Percentiles rank a stretch among this genome's conserved stretches.
Conservation (phyloP, 1,140 invertebrate species). For the Ridgeia piscesae region DNA sequence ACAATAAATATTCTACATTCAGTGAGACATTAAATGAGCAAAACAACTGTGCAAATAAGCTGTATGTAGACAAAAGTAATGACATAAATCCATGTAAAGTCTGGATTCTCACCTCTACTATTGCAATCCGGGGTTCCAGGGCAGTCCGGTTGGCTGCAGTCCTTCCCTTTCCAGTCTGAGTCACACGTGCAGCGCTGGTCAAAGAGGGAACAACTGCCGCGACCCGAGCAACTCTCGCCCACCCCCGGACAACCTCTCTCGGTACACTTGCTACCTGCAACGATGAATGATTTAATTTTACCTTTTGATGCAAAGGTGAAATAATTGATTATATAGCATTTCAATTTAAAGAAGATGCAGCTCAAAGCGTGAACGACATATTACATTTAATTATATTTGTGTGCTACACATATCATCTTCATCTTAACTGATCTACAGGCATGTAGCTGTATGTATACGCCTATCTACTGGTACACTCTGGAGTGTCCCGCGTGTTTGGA, state of each 20-base stretch:
- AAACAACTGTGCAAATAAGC: background rate
- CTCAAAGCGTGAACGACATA: too few species aligned
- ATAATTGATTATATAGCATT: too few species aligned
- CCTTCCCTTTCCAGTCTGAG: conserved; percentile 39
- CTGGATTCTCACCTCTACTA: conserved; percentile 32
- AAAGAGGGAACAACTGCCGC: conserved; percentile 51
- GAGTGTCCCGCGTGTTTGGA: too few species aligned
- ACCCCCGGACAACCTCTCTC: conserved; percentile 43
- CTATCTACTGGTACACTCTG: too few species aligned
- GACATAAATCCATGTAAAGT: background rate
- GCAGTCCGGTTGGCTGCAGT: conserved; percentile 41
- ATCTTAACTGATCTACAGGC: too few species aligned
- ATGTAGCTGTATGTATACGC: too few species aligned
- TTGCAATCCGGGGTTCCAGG: conserved; percentile 42
- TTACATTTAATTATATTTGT: too few species aligned
- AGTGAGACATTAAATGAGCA: too few species aligned
- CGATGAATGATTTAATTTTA: background rate
- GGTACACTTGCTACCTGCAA: conserved; percentile 37
- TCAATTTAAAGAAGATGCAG: too few species aligned
- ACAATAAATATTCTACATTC: too few species aligned
- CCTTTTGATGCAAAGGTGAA: too few species aligned
- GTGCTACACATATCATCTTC: too few species aligned
- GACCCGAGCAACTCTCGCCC: conserved; percentile 49
- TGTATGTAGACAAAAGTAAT: background rate
- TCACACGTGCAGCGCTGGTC: conserved; percentile 43